phyloP scores from a whole-genome alignment of 2,888 invertebrate genomes.

The Drosophila eohydei region DNA sequence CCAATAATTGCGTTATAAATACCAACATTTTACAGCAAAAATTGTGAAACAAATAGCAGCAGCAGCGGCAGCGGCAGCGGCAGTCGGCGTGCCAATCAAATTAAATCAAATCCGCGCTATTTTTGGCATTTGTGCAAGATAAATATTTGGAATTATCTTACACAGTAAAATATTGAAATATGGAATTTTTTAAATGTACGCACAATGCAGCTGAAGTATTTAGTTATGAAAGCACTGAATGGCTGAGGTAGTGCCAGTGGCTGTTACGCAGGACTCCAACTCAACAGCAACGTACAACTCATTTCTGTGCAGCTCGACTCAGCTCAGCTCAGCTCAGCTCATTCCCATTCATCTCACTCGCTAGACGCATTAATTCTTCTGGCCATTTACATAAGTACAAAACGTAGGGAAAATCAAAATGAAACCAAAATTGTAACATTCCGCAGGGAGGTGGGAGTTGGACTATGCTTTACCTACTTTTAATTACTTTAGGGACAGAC shows the following conservation, averaged over 20 bases:
- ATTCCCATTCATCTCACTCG: slow-evolving; percentile 65
- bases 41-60: slow-evolving; percentile 34
- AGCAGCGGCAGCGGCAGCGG: background rate
- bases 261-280: slow-evolving; percentile 9
- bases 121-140: slow-evolving; percentile 23
- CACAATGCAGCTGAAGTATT: slow-evolving; percentile 24
- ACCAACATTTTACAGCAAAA: slow-evolving; percentile 58
- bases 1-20: slow-evolving; percentile 60
- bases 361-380: slow-evolving; percentile 68
- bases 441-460: background rate
- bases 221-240: slow-evolving; percentile 55
- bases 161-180: slow-evolving; percentile 3
- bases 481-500: slow-evolving; percentile 80
- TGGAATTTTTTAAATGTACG: slow-evolving; percentile 11
- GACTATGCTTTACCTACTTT: slow-evolving; percentile 71
- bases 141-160: slow-evolving; percentile 12
- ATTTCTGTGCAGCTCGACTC: slow-evolving; percentile 32
- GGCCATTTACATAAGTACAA: slow-evolving; percentile 65
- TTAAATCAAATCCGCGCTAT: slow-evolving; percentile 41
- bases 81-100: slow-evolving; percentile 46
- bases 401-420: slow-evolving; percentile 40
- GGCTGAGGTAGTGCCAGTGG: slow-evolving; percentile 13
- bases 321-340: slow-evolving; percentile 47
- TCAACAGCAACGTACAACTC: background rate
- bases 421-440: slow-evolving; percentile 34